These are phyloP conservation scores for Microtus oregoni DNA, from an alignment of 2,113 vertebrate species.

Conservation along the genomic window DNA sequence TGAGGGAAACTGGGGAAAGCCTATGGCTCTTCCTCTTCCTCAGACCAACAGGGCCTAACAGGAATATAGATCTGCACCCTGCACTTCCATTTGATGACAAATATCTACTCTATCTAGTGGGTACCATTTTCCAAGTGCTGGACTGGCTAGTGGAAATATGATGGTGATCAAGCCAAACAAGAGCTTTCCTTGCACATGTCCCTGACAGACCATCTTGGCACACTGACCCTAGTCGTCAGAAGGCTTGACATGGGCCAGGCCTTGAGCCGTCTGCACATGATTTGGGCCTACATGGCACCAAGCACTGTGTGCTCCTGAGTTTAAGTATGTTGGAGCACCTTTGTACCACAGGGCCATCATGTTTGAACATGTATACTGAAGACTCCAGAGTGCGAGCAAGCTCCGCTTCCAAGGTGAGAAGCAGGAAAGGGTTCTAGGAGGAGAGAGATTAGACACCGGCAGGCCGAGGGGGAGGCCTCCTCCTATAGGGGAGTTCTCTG, in stretches of 20 bases:
- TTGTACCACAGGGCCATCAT: neutral
- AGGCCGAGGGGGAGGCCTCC: neutral
- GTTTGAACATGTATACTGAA: neutral
- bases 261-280: neutral
- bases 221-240: neutral
- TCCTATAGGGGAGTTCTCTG: neutral
- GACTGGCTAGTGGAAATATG: neutral
- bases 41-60: neutral
- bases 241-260: conserved; percentile 1
- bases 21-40: neutral
- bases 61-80: neutral
- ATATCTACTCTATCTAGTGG: neutral
- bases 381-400: conserved; percentile 17
- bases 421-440: neutral
- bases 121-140: neutral
- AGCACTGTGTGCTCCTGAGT: neutral
- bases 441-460: neutral
- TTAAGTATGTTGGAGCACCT: neutral
- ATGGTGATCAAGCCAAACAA: neutral
- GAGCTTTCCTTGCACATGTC: neutral
- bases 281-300: neutral
- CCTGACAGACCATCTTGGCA: neutral
- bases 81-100: neutral
- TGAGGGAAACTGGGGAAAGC: neutral
- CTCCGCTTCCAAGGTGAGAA: neutral